Evolutionary conservation across 1,140 invertebrate species (phyloP).

Genomic region (Spodoptera litura): DNA sequence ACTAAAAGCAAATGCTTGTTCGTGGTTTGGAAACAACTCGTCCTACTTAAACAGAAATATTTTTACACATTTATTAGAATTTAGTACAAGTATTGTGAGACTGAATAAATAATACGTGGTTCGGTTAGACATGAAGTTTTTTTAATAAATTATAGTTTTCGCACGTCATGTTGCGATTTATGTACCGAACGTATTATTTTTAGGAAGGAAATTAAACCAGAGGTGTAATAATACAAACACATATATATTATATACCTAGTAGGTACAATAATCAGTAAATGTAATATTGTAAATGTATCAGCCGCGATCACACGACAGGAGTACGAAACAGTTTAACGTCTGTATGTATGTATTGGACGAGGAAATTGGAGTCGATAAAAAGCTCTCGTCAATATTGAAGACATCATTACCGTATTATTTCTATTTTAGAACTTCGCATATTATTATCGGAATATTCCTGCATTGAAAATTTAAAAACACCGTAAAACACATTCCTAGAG

Average conservation of each 20-base stretch:
- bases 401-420: slow-evolving; percentile 8
- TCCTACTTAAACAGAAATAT: background rate
- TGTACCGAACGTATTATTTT: too few relatives aligned
- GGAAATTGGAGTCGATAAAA: slow-evolving; percentile 15
- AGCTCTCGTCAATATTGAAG: slow-evolving; percentile 24
- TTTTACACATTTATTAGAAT: background rate
- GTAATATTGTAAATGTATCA: background rate
- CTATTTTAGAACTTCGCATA: background rate
- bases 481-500: background rate
- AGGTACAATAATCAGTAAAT: too few relatives aligned
- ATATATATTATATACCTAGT: too few relatives aligned
- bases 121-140: too few relatives aligned
- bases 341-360: background rate
- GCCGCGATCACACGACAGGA: background rate
- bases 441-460: slow-evolving; percentile 5
- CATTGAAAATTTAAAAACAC: background rate
- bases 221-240: too few relatives aligned
- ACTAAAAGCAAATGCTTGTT: slow-evolving; percentile 3
- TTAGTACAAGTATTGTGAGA: background rate
- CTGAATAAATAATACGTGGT: too few relatives aligned
- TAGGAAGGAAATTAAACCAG: too few relatives aligned
- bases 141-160: too few relatives aligned
- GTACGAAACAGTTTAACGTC: background rate
- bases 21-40: background rate
- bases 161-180: too few relatives aligned